A percentile compares a stretch with the other conserved stretches of the same genome.
phyloP scores from a whole-genome alignment of 2,113 vertebrate species.

The Protomyctophum bolini region DNA sequence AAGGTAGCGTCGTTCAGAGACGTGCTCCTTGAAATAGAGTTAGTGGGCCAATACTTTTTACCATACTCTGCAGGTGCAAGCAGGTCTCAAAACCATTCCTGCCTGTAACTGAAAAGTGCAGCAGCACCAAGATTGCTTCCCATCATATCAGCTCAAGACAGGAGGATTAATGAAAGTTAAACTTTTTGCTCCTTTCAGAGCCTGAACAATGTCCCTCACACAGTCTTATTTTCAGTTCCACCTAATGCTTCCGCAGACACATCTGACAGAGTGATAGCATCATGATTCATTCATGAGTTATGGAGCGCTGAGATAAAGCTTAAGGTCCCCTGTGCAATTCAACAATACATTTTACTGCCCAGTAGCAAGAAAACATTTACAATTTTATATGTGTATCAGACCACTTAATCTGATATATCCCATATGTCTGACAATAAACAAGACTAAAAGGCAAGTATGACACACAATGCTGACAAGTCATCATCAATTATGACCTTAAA shows the following conservation, averaged over 20 bases:
- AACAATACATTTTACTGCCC: conserved; percentile 13
- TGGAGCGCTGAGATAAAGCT: conserved; percentile 20
- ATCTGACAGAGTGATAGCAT: conserved; percentile 67
- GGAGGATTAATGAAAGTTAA: conserved; percentile 16
- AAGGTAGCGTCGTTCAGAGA: conserved; percentile 8
- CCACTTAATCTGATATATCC: conserved; percentile 19
- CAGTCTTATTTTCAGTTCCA: conserved; percentile 45
- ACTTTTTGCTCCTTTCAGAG: conserved; percentile 47
- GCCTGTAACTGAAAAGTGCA: conserved; percentile 23
- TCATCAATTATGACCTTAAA: conserved; percentile 32
- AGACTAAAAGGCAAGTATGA: neutral
- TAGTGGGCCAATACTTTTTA: conserved; percentile 25
- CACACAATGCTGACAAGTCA: conserved; percentile 12
- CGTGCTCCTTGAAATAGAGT: neutral
- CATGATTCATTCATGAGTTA: conserved; percentile 56
- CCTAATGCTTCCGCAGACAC: conserved; percentile 58
- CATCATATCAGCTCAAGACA: conserved; percentile 3
- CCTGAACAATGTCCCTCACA: conserved; percentile 46
- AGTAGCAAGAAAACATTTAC: conserved; percentile 1
- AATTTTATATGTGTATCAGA: conserved; percentile 19
- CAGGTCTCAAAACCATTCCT: conserved; percentile 5
- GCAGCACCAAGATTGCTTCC: conserved; percentile 2
- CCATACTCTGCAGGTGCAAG: conserved; percentile 16
- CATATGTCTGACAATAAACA: conserved; percentile 20
- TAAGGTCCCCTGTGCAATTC: conserved; percentile 12